Conservation (phyloP, 2,113 vertebrate species). For the Xenopus borealis region DNA sequence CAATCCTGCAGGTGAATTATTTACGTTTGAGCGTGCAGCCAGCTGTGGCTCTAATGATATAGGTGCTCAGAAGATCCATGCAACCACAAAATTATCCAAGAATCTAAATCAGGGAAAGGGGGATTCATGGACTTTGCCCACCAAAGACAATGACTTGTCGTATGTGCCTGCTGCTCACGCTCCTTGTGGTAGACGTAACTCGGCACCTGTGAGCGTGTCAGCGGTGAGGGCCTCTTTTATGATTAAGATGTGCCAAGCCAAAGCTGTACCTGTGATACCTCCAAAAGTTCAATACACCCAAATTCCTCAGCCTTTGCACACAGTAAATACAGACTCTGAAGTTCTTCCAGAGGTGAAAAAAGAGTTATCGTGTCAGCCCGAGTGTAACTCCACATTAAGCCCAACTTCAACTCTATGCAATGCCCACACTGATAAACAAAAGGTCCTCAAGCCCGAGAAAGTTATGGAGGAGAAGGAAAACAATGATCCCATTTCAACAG, state of each 20-base stretch:
- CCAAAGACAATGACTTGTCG: conserved; percentile 57
- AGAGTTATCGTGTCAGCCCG: conserved; percentile 47
- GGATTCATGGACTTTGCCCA: conserved; percentile 54
- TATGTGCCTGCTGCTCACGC: conserved; percentile 62
- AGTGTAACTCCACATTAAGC: conserved; percentile 5
- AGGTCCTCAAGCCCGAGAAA: conserved; percentile 60
- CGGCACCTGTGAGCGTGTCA: conserved; percentile 88
- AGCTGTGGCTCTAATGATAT: conserved; percentile 52
- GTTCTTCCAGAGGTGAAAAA: conserved; percentile 50
- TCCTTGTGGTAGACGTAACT: conserved; percentile 79
- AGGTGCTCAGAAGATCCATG: conserved; percentile 51
- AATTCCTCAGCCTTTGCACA: conserved; percentile 79
- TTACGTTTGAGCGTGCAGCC: conserved; percentile 61
- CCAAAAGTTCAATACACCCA: conserved; percentile 94
- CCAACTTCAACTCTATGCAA: conserved; percentile 25
- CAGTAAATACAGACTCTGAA: conserved; percentile 57
- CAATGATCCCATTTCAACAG: conserved; percentile 56
- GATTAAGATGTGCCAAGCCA: conserved; percentile 93
- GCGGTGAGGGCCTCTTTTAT: conserved; percentile 92
- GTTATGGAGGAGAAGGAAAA: conserved; percentile 76
- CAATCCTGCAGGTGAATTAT: conserved; percentile 56
- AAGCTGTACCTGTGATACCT: conserved; percentile 87
- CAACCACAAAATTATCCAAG: not conserved
- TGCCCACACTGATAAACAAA: conserved; percentile 56
- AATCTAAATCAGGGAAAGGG: conserved; percentile 30